A percentile compares a stretch with the other conserved stretches of the same genome.
Conservation (phyloP, 2,797 vertebrate species). For the Corythornis leucogaster region DNA sequence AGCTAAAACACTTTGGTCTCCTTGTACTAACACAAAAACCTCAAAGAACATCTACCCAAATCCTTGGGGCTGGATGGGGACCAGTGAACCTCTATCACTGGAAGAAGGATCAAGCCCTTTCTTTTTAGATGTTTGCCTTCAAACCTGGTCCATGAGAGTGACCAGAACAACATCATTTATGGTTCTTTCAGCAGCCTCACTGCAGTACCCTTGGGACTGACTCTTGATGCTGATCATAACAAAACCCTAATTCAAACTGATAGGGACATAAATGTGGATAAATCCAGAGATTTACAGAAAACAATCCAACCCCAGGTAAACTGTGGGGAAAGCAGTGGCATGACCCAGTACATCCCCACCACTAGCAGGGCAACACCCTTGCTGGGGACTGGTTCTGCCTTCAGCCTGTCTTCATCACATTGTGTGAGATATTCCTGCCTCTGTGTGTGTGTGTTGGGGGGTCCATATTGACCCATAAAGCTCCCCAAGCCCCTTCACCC, state of each 20-base stretch:
- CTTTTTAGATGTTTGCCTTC: not conserved
- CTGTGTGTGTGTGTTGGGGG: no score
- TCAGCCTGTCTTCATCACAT: not conserved
- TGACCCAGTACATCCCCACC: accelerated
- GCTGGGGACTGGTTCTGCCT: not conserved
- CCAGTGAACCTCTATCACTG: not conserved
- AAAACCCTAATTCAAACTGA: not conserved
- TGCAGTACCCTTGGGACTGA: accelerated
- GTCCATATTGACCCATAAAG: not conserved
- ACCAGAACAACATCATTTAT: not conserved
- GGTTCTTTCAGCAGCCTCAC: accelerated
- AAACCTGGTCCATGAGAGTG: accelerated
- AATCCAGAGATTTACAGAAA: not conserved
- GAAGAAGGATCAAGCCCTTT: not conserved
- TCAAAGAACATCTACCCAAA: not conserved
- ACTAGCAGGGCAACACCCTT: not conserved
- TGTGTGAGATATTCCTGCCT: not conserved
- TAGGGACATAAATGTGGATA: not conserved
- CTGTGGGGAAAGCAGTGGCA: not conserved
- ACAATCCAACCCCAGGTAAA: not conserved
- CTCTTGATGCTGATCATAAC: accelerated
- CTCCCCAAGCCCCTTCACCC: not conserved
- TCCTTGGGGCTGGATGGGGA: not conserved
- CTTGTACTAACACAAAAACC: not conserved
- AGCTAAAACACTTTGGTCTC: not conserved